These are phyloP conservation scores for Chouioia cunea DNA, from an alignment of 2,888 invertebrate genomes.

Conservation along the genomic window DNA sequence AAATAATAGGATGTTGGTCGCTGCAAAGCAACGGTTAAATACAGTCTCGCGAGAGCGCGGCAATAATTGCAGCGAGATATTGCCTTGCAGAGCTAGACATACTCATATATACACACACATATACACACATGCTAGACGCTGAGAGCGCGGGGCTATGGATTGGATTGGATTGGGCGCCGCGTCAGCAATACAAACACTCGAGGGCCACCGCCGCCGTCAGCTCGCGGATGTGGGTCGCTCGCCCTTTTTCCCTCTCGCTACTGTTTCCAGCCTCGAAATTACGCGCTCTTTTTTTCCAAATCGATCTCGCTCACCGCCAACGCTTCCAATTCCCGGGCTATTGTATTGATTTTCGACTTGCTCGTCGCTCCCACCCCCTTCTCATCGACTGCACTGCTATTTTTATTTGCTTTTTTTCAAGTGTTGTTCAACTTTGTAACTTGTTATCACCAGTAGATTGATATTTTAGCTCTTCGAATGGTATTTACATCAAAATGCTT, in stretches of 20 bases:
- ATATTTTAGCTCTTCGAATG: too few relatives aligned
- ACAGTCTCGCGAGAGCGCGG: too few relatives aligned
- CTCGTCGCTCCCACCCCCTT: too few relatives aligned
- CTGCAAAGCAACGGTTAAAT: too few relatives aligned
- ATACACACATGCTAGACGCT: conserved; percentile 17
- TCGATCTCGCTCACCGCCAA: conserved; percentile 24
- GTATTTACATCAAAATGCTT: too few relatives aligned
- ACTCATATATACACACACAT: neutral
- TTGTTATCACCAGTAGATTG: too few relatives aligned
- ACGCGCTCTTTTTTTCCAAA: conserved; percentile 47
- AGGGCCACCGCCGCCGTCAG: conserved; percentile 35
- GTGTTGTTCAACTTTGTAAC: neutral
- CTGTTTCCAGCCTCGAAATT: conserved; percentile 67
- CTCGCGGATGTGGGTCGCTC: conserved; percentile 61
- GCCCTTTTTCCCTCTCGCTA: conserved; percentile 48
- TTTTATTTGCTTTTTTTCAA: conserved; percentile 28
- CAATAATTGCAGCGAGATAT: too few relatives aligned
- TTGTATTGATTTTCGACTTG: conserved; percentile 25
- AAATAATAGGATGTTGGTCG: too few relatives aligned
- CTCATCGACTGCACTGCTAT: neutral
- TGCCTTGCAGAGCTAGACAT: neutral
- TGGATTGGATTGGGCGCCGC: conserved; percentile 62
- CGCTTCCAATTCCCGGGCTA: conserved; percentile 3
- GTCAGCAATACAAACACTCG: conserved; percentile 69
- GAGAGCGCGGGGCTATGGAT: conserved; percentile 64